phyloP scores from a whole-genome alignment of 2,113 vertebrate species.

The Chamaetylas fuelleborni region DNA sequence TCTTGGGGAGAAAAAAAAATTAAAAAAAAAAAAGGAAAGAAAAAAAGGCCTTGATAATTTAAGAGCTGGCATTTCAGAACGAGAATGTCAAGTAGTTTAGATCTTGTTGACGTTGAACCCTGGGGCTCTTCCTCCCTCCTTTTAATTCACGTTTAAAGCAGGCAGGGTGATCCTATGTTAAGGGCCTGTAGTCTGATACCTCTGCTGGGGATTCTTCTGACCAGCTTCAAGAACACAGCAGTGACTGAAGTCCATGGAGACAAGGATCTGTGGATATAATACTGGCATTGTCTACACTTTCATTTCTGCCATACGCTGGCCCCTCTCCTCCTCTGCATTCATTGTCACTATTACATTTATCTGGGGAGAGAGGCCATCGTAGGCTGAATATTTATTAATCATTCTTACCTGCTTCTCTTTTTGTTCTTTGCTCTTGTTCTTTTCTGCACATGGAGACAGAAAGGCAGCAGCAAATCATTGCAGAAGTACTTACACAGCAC shows the following conservation, averaged over 20 bases:
- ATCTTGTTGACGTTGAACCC: conserved; percentile 11
- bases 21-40: background rate
- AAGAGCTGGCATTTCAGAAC: conserved; percentile 39
- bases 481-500: background rate
- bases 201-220: conserved; percentile 28
- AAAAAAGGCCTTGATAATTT: conserved; percentile 19
- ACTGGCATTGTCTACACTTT: background rate
- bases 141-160: conserved; percentile 25
- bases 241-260: background rate
- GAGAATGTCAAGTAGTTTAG: conserved; percentile 52
- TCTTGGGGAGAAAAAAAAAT: background rate
- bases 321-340: conserved; percentile 6
- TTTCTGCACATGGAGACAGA: background rate
- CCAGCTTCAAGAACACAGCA: background rate
- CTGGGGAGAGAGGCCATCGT: background rate
- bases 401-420: conserved; percentile 14
- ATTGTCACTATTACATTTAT: background rate
- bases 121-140: conserved; percentile 3
- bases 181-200: background rate
- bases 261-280: background rate
- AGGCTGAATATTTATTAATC: conserved; percentile 34
- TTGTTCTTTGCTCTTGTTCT: background rate
- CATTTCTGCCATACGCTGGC: background rate
- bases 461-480: background rate
- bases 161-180: background rate